Conservation (phyloP, 2,888 invertebrate genomes). For the Thymelicus acteon region DNA sequence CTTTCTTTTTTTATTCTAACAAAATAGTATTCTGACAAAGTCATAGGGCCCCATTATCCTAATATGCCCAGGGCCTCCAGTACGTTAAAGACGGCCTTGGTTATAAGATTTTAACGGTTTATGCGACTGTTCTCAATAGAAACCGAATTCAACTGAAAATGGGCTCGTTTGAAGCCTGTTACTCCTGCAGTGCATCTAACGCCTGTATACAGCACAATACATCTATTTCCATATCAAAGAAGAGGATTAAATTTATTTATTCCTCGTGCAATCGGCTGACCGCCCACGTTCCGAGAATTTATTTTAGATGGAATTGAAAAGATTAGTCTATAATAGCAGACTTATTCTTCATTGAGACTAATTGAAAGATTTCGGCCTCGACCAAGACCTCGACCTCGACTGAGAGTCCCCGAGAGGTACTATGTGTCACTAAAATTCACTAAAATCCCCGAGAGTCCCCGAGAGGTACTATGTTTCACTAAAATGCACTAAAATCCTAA, state of each 20-base stretch:
- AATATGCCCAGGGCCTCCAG: too few relatives aligned
- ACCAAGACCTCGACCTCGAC: too few relatives aligned
- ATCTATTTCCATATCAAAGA: slow-evolving; percentile 1
- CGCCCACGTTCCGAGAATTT: neutral
- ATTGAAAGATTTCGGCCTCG: slow-evolving; percentile 7
- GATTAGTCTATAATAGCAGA: neutral
- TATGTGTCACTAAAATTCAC: neutral
- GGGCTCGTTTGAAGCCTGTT: neutral
- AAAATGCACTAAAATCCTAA: neutral
- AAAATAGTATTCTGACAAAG: too few relatives aligned
- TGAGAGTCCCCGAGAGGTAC: neutral
- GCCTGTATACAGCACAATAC: neutral
- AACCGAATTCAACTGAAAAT: too few relatives aligned
- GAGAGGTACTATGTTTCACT: neutral
- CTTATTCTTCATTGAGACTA: slow-evolving; percentile 11
- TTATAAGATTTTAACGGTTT: too few relatives aligned
- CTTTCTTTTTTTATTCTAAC: too few relatives aligned
- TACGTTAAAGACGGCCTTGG: too few relatives aligned
- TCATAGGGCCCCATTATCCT: too few relatives aligned
- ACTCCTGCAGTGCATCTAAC: neutral
- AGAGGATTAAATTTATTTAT: neutral
- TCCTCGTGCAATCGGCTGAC: neutral
- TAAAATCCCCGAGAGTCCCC: too few relatives aligned
- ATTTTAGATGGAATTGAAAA: neutral
- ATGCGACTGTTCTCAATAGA: too few relatives aligned